Evolutionary conservation across 2,888 invertebrate species (phyloP).

Genomic region (Nephrotoma guestfalica): DNA sequence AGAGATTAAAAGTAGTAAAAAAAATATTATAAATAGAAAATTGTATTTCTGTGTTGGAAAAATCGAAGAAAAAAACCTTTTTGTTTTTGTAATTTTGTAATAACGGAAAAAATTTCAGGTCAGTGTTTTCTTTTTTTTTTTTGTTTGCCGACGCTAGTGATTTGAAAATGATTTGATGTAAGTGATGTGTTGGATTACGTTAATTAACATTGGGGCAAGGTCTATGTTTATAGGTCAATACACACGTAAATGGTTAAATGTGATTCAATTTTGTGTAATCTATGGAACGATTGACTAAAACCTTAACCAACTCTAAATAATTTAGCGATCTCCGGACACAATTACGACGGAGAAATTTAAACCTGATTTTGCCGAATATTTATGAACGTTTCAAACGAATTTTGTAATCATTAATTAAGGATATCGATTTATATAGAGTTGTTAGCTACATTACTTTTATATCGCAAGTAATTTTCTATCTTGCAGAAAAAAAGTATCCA

Average conservation of each 20-base stretch:
- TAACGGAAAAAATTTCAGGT: background rate
- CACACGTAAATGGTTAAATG: background rate
- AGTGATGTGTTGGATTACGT: background rate
- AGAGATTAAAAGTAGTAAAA: background rate
- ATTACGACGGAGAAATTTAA: no score
- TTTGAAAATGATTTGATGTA: background rate
- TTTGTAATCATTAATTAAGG: no score
- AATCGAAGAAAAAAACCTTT: background rate
- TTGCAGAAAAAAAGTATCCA: no score
- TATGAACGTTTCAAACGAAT: no score
- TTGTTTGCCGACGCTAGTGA: background rate
- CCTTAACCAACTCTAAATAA: no score
- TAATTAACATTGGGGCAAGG: background rate
- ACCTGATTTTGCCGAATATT: no score
- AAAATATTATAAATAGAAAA: background rate
- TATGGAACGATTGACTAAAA: no score
- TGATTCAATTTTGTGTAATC: no score
- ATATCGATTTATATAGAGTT: no score
- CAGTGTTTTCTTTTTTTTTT: background rate
- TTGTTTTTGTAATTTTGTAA: background rate
- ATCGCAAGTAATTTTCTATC: no score
- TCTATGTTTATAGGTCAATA: background rate
- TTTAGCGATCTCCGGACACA: no score
- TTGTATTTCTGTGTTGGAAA: background rate
- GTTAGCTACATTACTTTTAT: no score